A percentile compares a stretch with the other conserved stretches of the same genome.
phyloP scores from a whole-genome alignment of 2,888 invertebrate species.

The Cenopis cana region DNA sequence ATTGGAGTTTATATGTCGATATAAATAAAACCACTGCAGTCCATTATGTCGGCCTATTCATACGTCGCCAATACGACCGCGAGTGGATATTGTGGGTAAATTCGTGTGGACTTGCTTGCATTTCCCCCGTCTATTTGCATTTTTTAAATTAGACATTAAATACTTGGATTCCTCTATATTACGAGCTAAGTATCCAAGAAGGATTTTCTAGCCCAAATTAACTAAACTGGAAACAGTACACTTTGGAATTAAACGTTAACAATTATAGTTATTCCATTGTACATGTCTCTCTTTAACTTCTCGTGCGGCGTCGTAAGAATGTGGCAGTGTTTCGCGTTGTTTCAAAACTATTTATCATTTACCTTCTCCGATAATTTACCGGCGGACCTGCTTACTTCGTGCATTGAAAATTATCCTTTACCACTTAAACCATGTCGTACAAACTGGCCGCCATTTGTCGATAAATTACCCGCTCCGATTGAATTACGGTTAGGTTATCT shows the following conservation, averaged over 20 bases:
- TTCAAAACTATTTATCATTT: slow-evolving; percentile 16
- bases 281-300: too few species aligned
- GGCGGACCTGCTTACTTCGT: slow-evolving; percentile 44
- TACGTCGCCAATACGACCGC: slow-evolving; percentile 46
- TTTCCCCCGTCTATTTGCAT: slow-evolving; percentile 52
- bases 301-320: slow-evolving; percentile 9
- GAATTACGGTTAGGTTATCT: slow-evolving; percentile 50
- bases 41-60: slow-evolving; percentile 54
- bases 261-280: too few species aligned
- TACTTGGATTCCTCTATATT: not conserved
- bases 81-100: slow-evolving; percentile 56
- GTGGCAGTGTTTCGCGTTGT: not conserved
- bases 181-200: not conserved
- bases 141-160: slow-evolving; percentile 1
- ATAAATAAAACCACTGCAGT: slow-evolving; percentile 32
- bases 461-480: slow-evolving; percentile 52
- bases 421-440: slow-evolving; percentile 48
- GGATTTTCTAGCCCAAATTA: too few species aligned
- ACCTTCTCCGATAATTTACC: slow-evolving; percentile 28
- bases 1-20: slow-evolving; percentile 21
- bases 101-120: slow-evolving; percentile 47
- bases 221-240: too few species aligned
- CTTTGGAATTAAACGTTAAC: too few species aligned
- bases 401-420: slow-evolving; percentile 54
- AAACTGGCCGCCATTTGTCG: slow-evolving; percentile 47